phyloP scores from a whole-genome alignment of 2,888 invertebrate species.

The Nemotelus nigrinus region DNA sequence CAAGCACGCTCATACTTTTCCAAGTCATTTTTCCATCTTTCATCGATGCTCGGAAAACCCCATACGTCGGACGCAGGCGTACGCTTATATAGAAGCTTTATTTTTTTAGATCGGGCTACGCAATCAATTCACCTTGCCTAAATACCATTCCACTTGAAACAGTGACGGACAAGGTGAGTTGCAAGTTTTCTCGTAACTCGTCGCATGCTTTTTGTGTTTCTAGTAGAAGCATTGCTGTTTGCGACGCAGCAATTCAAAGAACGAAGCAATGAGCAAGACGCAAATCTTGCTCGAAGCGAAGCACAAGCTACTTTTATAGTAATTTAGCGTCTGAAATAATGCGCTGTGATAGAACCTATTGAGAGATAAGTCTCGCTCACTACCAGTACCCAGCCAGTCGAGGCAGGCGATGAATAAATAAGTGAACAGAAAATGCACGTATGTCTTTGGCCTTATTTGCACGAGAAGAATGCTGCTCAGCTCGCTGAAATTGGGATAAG shows the following conservation, averaged over 20 bases:
- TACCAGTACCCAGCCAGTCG: background rate
- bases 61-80: too few relatives aligned
- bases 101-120: background rate
- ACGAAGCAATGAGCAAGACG: background rate
- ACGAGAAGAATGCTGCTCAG: background rate
- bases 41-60: too few relatives aligned
- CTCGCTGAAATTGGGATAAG: background rate
- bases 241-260: background rate
- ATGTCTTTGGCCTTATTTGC: background rate
- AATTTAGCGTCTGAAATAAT: background rate
- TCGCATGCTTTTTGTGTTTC: background rate
- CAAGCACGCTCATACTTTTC: too few relatives aligned
- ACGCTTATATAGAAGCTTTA: background rate
- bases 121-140: conserved; percentile 26
- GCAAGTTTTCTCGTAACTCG: conserved; percentile 17
- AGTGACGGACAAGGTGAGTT: conserved; percentile 17
- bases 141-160: conserved; percentile 25
- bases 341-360: conserved; percentile 6
- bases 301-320: background rate
- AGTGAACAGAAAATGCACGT: conserved; percentile 12
- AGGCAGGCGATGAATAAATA: conserved; percentile 1
- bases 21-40: too few relatives aligned
- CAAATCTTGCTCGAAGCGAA: background rate
- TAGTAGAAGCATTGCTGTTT: too few relatives aligned
- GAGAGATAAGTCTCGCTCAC: background rate